Evolutionary conservation across 2,113 vertebrate species (phyloP).

Genomic region (Grantiella picta): DNA sequence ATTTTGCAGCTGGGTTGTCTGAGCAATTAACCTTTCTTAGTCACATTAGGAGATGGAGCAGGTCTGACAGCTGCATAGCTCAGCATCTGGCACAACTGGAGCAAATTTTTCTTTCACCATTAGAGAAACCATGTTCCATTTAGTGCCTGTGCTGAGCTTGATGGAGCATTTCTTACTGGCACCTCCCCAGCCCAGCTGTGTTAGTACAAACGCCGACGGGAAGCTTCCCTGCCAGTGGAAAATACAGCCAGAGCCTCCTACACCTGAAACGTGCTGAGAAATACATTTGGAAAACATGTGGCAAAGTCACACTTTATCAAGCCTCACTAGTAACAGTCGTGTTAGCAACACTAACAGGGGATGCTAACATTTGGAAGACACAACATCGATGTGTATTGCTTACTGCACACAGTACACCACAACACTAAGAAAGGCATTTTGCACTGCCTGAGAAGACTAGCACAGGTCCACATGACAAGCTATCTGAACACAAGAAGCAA

Average conservation of each 20-base stretch:
- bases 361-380: neutral
- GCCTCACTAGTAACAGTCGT: accelerated
- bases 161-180: neutral
- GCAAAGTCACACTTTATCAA: neutral
- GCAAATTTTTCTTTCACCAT: neutral
- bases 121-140: neutral
- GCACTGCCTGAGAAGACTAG: neutral
- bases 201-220: accelerated
- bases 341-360: neutral
- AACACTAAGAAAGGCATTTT: neutral
- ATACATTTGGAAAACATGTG: neutral
- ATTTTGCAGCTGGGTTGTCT: neutral
- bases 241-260: neutral
- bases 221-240: neutral
- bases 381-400: neutral
- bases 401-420: neutral
- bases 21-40: neutral
- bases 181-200: neutral
- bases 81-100: constrained; percentile 25
- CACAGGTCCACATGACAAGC: neutral
- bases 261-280: neutral
- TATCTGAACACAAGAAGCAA: neutral
- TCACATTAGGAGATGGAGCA: neutral
- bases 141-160: neutral
- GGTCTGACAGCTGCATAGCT: neutral